Base-by-base conservation (phyloP, 2,888 invertebrate genomes). In the Autographa pulchrina region DNA sequence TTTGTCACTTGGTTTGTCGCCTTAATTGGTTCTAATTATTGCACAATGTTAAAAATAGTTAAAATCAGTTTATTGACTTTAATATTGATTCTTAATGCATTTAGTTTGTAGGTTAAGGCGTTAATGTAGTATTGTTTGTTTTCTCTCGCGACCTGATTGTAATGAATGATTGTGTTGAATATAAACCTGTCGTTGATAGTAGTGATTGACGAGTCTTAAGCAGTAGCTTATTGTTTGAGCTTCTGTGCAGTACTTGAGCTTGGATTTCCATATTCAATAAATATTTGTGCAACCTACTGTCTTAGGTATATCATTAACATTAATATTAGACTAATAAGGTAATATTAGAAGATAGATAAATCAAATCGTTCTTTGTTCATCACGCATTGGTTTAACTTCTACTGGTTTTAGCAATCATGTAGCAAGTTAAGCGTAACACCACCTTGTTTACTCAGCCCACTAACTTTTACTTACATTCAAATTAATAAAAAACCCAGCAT, bases 101-200 rank as follows among this genome's bases (percentile, higher is more conserved):
- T 63, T 61, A 48, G 31, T 77, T 78, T 76, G 65, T 78, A 65
- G 83, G 81, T 81, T 81, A 81, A 80, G 80, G 82, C 71, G 78
- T 78, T 69, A 77, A 75, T 81, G 16, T 18, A 72, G 72, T 80
- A 66, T 72, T 60, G 43, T 68, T 72, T 72, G 59, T 78, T 72
- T 75, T 72, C 72, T 70, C 63, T 72, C 65, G 54, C 35, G 72
- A 68, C 65, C 72, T 61, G 20, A 48, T 67, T 48, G 48, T 48
- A 48, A 48, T 48, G 48, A 48, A n/a, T 48, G 48, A 48, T 48
- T 71, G 31, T 58, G 48, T 54, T 61, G 62, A 43, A 35, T 64
- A 71, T 76, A 14, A 67, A 71, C 60, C 72, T 67, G 65, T 71
- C 72, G 56, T 60, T 18, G 18, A 65, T 63, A 77, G 72, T 68